Conservation (phyloP, 2,888 invertebrate species). For the Aethes cnicana region DNA sequence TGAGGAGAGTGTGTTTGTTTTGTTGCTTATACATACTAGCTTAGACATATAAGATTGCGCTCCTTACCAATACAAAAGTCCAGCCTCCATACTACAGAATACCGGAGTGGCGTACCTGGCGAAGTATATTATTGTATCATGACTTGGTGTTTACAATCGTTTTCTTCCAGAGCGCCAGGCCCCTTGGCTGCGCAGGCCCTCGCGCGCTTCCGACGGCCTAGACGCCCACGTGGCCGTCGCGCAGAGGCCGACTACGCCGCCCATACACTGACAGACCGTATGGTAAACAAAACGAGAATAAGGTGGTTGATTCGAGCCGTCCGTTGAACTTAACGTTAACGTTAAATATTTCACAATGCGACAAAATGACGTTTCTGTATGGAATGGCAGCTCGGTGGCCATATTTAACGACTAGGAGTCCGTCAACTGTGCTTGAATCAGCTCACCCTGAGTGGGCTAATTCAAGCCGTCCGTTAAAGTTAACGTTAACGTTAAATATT, state of each 20-base stretch:
- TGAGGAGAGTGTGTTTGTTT: no score
- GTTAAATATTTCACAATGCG: no score
- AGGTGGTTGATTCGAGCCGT: background rate
- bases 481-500: no score
- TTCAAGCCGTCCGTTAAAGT: no score
- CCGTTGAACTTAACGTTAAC: no score
- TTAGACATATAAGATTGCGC: no score
- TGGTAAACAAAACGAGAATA: background rate
- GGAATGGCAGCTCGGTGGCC: no score
- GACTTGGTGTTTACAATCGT: background rate
- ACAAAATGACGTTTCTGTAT: no score
- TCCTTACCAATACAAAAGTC: background rate
- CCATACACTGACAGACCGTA: conserved; percentile 40
- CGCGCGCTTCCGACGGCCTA: conserved; percentile 87
- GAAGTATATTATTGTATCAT: background rate
- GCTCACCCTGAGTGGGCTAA: no score
- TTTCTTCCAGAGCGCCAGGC: conserved; percentile 49
- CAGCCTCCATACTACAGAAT: background rate
- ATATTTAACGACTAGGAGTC: no score
- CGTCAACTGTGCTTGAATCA: no score
- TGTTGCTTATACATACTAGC: no score
- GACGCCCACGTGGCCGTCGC: conserved; percentile 89
- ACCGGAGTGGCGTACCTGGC: background rate
- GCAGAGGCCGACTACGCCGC: conserved; percentile 66
- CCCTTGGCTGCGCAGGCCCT: conserved; percentile 87